These are phyloP conservation scores for Enteromius argenteus DNA, from an alignment of 2,797 vertebrate genomes.

Conservation along the genomic window DNA sequence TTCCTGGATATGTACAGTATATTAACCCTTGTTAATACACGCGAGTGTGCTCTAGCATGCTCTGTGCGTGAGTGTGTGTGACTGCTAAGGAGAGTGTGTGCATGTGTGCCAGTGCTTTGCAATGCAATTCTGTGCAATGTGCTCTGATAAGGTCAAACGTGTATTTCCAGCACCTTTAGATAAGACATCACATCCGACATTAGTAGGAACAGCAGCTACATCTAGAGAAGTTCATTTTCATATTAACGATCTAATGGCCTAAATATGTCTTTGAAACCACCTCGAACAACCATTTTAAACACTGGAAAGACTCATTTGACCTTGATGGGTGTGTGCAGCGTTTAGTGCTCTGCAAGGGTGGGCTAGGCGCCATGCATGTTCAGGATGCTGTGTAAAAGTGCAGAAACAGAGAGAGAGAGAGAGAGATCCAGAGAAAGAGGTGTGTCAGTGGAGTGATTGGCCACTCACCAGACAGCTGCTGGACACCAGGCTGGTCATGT, in stretches of 20 bases:
- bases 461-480: conserved; percentile 94
- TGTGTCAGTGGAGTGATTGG: conserved; percentile 44
- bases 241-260: background rate
- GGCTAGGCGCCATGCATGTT: conserved; percentile 66
- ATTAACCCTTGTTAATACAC: conserved; percentile 16
- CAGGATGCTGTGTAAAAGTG: conserved; percentile 64
- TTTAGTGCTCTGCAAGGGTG: conserved; percentile 55
- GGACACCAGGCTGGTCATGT: conserved; percentile 91
- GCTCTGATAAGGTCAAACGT: conserved; percentile 54
- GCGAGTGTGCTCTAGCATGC: conserved; percentile 16
- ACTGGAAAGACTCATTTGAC: conserved; percentile 57
- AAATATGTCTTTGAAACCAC: conserved; percentile 29
- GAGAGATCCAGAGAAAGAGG: conserved; percentile 21
- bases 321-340: conserved; percentile 47
- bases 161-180: conserved; percentile 43
- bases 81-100: conserved; percentile 25
- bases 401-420: conserved; percentile 61
- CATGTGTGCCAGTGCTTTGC: conserved; percentile 33
- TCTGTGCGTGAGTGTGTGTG: conserved; percentile 33
- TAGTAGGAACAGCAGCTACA: background rate
- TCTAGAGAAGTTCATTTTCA: conserved; percentile 16
- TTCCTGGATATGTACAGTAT: background rate
- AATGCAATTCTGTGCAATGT: conserved; percentile 41
- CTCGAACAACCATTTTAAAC: conserved; percentile 19
- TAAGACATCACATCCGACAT: conserved; percentile 27